phyloP scores from a whole-genome alignment of 2,113 vertebrate genomes.

The Phodopus roborovskii region DNA sequence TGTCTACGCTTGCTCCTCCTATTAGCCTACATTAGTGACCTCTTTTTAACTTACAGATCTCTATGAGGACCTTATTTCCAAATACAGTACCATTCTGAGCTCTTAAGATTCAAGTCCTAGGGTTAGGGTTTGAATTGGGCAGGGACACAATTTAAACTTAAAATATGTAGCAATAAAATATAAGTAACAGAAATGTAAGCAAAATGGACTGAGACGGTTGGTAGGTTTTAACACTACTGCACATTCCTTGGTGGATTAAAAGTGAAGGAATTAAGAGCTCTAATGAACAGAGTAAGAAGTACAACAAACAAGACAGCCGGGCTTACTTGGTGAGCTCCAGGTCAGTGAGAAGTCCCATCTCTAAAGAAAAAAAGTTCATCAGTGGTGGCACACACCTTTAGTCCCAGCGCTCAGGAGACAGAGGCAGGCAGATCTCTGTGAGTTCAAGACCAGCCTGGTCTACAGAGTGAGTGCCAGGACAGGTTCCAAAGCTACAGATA shows the following conservation, averaged over 20 bases:
- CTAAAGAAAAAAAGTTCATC: not conserved
- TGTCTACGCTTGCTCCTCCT: not conserved
- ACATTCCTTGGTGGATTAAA: not conserved
- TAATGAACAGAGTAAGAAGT: not conserved
- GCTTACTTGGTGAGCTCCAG: not conserved
- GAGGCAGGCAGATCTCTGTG: no score
- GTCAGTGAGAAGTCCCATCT: not conserved
- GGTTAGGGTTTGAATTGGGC: conserved; percentile 10
- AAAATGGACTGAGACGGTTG: not conserved
- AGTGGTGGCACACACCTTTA: no score
- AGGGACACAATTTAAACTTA: not conserved
- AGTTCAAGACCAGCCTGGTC: no score
- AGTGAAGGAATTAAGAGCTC: not conserved
- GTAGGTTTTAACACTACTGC: not conserved
- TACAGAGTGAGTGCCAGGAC: no score
- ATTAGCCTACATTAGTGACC: not conserved
- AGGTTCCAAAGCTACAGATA: no score
- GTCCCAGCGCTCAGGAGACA: no score
- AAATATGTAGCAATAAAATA: not conserved
- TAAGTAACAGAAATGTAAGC: not conserved
- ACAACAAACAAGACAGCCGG: not conserved
- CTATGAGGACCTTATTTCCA: not conserved
- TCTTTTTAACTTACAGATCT: not conserved
- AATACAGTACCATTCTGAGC: not conserved
- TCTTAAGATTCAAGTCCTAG: not conserved